Conservation (phyloP, 1,140 invertebrate species). For the Scaptomyza graminum region DNA sequence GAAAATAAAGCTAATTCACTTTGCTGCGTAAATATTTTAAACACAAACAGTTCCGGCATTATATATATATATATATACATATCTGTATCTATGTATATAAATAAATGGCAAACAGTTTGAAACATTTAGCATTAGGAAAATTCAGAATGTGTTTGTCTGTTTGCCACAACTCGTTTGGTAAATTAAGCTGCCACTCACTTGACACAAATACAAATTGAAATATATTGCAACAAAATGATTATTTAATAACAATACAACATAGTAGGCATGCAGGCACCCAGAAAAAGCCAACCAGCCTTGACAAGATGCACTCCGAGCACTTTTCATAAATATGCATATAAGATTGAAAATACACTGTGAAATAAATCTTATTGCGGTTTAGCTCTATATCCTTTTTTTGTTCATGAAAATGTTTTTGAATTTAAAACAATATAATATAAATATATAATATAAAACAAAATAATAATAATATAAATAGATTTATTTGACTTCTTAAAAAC, state of each 20-base stretch:
- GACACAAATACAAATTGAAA: conserved; percentile 70
- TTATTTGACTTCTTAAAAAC: too few relatives aligned
- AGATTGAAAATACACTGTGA: conserved; percentile 8
- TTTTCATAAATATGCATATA: conserved; percentile 78
- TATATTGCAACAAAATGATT: conserved; percentile 80
- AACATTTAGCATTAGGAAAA: not conserved
- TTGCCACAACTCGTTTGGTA: conserved; percentile 36
- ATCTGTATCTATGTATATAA: not conserved
- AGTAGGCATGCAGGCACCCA: conserved; percentile 6
- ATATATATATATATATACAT: not conserved
- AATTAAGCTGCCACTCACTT: conserved; percentile 75
- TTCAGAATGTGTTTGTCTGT: not conserved
- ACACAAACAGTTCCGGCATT: conserved; percentile 1
- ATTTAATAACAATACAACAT: conserved; percentile 69
- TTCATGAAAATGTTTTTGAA: too few relatives aligned
- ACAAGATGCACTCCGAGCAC: conserved; percentile 71
- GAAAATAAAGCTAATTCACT: conserved; percentile 58
- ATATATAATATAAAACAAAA: too few relatives aligned
- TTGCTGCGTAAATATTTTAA: conserved; percentile 67
- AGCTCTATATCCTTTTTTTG: too few relatives aligned
- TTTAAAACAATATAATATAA: too few relatives aligned
- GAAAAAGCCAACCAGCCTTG: conserved; percentile 36
- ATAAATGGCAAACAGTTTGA: conserved; percentile 8
- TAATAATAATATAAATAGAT: too few relatives aligned
- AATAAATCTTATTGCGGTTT: not conserved